Evolutionary conservation across 2,113 vertebrate genomes (phyloP).

Genomic region (Sebastes fasciatus): DNA sequence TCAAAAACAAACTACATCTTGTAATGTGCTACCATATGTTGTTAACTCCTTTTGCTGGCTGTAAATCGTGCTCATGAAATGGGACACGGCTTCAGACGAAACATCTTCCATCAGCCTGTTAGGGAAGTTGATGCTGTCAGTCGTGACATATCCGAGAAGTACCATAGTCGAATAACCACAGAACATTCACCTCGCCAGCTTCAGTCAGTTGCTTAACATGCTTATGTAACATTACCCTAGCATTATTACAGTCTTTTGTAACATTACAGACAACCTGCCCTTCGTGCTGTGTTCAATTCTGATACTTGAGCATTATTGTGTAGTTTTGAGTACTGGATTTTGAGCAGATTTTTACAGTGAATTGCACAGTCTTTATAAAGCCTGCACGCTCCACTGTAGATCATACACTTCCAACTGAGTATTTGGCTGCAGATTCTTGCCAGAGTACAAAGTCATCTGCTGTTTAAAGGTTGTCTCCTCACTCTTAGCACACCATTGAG

Average conservation of each 20-base stretch:
- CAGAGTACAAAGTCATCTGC: neutral
- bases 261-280: slow-evolving; percentile 12
- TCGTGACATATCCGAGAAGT: slow-evolving; percentile 11
- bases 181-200: slow-evolving; percentile 26
- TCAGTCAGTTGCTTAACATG: slow-evolving; percentile 57
- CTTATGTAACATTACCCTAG: slow-evolving; percentile 53
- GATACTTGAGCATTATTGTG: neutral
- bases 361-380: neutral
- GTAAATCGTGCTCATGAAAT: neutral
- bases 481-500: slow-evolving; percentile 14
- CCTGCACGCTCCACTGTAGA: neutral
- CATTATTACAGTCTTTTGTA: slow-evolving; percentile 34
- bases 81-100: neutral
- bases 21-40: too few relatives aligned
- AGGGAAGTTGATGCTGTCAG: neutral
- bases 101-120: neutral
- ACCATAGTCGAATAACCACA: slow-evolving; percentile 12
- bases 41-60: neutral
- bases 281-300: neutral
- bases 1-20: neutral
- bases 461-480: slow-evolving; percentile 35
- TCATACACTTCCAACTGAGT: neutral
- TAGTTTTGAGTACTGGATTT: neutral
- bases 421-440: slow-evolving; percentile 24
- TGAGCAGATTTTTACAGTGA: slow-evolving; percentile 2